Evolutionary conservation across 2,888 invertebrate genomes (phyloP).

Genomic region (Hemaris fuciformis): DNA sequence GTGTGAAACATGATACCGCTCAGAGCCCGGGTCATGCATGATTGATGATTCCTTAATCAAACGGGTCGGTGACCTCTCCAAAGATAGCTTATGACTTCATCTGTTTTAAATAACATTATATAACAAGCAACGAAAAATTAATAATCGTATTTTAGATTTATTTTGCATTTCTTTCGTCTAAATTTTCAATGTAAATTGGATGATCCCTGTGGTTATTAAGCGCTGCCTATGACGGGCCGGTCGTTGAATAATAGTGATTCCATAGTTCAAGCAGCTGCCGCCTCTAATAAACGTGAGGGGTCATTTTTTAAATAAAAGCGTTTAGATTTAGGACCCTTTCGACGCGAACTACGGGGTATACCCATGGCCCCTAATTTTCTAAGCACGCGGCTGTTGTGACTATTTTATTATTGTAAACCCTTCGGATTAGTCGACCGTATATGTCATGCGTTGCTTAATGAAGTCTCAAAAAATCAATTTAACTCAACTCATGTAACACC

Average conservation of each 20-base stretch:
- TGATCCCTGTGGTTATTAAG: conserved; percentile 44
- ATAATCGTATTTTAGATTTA: neutral
- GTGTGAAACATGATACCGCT: conserved; percentile 68
- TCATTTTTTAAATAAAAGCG: conserved; percentile 57
- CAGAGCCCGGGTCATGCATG: conserved; percentile 56
- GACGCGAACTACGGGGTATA: conserved; percentile 23
- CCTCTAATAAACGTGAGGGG: conserved; percentile 51
- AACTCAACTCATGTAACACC: conserved; percentile 22
- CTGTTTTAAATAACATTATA: conserved; percentile 54
- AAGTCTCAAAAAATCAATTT: conserved; percentile 22
- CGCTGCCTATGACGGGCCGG: conserved; percentile 36
- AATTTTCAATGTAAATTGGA: conserved; percentile 61
- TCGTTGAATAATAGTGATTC: conserved; percentile 67
- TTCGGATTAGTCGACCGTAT: conserved; percentile 17
- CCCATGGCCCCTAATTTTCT: conserved; percentile 55
- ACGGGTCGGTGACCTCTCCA: conserved; percentile 59
- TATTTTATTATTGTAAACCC: conserved; percentile 44
- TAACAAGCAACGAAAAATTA: conserved; percentile 32
- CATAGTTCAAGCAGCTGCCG: conserved; percentile 59
- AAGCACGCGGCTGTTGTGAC: conserved; percentile 47
- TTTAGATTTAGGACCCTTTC: conserved; percentile 76
- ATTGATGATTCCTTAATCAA: conserved; percentile 78
- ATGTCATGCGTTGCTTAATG: conserved; percentile 11
- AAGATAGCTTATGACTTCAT: conserved; percentile 63
- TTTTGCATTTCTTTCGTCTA: conserved; percentile 1